phyloP scores from a whole-genome alignment of 1,140 invertebrate genomes.

The Thaumetopoea pityocampa region DNA sequence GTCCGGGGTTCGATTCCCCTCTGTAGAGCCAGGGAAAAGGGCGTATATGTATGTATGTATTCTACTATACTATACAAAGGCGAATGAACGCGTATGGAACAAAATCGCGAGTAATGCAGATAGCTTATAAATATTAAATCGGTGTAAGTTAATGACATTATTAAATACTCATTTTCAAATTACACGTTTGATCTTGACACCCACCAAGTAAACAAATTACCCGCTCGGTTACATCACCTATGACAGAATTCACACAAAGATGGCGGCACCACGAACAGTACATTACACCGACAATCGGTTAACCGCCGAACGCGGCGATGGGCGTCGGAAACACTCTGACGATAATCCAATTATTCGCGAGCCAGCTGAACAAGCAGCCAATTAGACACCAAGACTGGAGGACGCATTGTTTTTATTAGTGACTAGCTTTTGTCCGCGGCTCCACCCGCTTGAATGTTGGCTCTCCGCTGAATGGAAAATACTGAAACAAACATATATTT shows the following conservation, averaged over 20 bases:
- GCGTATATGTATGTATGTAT: no score
- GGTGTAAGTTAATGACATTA: no score
- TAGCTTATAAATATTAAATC: no score
- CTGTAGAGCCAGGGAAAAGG: no score
- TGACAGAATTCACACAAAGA: slow-evolving; percentile 17
- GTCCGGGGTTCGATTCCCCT: no score
- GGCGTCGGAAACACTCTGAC: slow-evolving; percentile 17
- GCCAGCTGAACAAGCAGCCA: slow-evolving; percentile 19
- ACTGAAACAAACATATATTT: neutral
- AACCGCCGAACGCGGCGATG: slow-evolving; percentile 19
- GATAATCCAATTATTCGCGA: slow-evolving; percentile 26
- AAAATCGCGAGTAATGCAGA: no score
- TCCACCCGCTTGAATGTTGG: no score
- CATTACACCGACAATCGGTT: slow-evolving; percentile 21
- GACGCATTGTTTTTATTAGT: slow-evolving; percentile 12
- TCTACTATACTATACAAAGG: no score
- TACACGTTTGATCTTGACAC: neutral
- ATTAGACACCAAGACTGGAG: slow-evolving; percentile 25
- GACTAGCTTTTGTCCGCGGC: no score
- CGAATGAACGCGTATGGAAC: no score
- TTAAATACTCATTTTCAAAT: no score
- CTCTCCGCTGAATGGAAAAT: neutral
- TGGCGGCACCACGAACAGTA: slow-evolving; percentile 5
- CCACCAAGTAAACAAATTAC: slow-evolving; percentile 9
- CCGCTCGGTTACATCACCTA: slow-evolving; percentile 16